A percentile compares a stretch with the other conserved stretches of the same genome.
Conservation (phyloP, 2,888 invertebrate genomes). For the Chymomyza procnemis region DNA sequence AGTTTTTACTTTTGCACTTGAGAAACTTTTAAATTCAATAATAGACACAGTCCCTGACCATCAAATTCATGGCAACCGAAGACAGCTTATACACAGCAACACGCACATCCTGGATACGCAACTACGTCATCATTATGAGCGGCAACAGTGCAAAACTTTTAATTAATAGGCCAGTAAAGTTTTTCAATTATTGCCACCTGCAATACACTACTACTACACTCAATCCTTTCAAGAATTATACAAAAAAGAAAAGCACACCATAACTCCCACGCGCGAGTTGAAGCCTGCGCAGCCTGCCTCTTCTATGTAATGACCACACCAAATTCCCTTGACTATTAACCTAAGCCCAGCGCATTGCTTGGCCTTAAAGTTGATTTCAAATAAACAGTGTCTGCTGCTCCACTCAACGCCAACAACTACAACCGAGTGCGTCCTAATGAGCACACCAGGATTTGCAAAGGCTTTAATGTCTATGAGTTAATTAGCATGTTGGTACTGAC, state of each 20-base stretch:
- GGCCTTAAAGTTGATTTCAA: conserved; percentile 51
- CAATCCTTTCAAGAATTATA: background rate
- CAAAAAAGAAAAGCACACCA: background rate
- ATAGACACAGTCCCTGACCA: conserved; percentile 16
- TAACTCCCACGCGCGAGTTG: background rate
- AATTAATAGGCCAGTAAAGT: conserved; percentile 64
- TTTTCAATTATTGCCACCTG: conserved; percentile 72
- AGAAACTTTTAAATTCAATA: conserved; percentile 62
- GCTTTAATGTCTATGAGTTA: conserved; percentile 33
- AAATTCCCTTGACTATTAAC: conserved; percentile 31
- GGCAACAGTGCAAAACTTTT: conserved; percentile 51
- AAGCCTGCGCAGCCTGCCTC: background rate
- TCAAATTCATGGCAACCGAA: conserved; percentile 18
- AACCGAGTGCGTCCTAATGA: conserved; percentile 44
- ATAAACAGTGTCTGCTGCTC: conserved; percentile 49
- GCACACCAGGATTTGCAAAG: conserved; percentile 17
- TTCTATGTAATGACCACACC: conserved; percentile 34
- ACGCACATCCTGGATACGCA: background rate
- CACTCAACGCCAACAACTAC: conserved; percentile 35
- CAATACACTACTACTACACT: conserved; percentile 11
- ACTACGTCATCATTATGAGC: conserved; percentile 27
- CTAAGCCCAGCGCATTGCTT: conserved; percentile 12
- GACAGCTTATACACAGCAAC: conserved; percentile 17
- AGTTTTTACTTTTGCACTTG: background rate
- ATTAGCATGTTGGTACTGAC: conserved; percentile 38